Evolutionary conservation across 30 jellyfish, hydroid and myxozoan genomes (phyloP), one percentile per base, ranked within the genome.

Genomic region (Thelohanellus kitauei): DNA sequence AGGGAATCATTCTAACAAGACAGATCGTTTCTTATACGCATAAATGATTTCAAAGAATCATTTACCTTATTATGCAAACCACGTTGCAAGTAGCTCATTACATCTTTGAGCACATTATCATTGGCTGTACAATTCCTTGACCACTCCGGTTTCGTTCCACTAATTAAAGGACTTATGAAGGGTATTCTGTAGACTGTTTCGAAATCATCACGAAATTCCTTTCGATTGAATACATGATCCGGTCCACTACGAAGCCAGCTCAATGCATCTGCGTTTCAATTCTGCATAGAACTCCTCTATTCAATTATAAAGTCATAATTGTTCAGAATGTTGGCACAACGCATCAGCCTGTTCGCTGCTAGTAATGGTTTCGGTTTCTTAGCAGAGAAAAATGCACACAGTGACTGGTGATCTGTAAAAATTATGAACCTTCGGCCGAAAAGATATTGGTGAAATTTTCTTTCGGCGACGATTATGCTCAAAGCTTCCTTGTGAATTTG

Each of bases 231-330:
- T n/a, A n/a, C n/a, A n/a, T n/a, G n/a, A n/a, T n/a, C n/a, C n/a
- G n/a, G n/a, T n/a, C n/a, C n/a, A n/a, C n/a, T n/a, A n/a, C n/a
- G n/a, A n/a, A n/a, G n/a, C n/a, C n/a, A n/a, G n/a, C n/a, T n/a
- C n/a, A n/a, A n/a, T n/a, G n/a, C 63, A 35, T 40, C 48, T 11
- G 65, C 65, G 21, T 40, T 51, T 18, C 59, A 56, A 20, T 38
- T 56, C 2, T 51, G 44, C 2, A n/a, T 24, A 1, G 65, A 14
- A 40, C 42, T 20, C 51, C 58, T 14, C 45, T 51, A 38, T 24
- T 51, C 65, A n/a, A 51, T 35, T 4, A 40, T 38, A 34, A 23
- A 20, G 2, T 51, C 30, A 24, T 12, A 39, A 17, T 51, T 56
- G 29, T 46, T 40, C 20, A 51, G 60, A n/a, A 17, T 22, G 6